A percentile compares a stretch with the other conserved stretches of the same genome.
phyloP scores from a whole-genome alignment of 2,888 invertebrate species.

The Drosophila anomalata region DNA sequence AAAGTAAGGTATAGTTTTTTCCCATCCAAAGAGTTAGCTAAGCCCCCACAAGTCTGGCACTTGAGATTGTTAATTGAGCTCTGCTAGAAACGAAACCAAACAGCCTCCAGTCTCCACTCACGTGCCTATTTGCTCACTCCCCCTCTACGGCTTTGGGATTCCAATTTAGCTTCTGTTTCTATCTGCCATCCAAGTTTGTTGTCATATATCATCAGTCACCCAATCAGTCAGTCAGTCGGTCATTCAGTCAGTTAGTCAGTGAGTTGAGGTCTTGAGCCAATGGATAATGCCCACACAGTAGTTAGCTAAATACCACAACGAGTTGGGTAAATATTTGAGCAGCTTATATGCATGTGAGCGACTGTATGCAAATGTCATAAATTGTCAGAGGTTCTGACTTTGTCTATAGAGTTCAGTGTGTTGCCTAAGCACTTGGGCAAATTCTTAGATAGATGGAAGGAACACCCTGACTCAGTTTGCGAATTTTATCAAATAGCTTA shows the following conservation, averaged over 20 bases:
- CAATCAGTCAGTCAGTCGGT: constrained; percentile 16
- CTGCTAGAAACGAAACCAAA: constrained; percentile 41
- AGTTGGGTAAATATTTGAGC: constrained; percentile 61
- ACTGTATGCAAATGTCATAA: constrained; percentile 41
- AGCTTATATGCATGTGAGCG: constrained; percentile 38
- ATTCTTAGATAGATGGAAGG: background rate
- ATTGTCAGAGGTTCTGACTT: constrained; percentile 18
- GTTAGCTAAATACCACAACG: constrained; percentile 57
- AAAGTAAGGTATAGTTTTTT: constrained; percentile 5
- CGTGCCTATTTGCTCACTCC: constrained; percentile 67
- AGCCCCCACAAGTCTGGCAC: constrained; percentile 22
- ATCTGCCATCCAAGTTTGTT: constrained; percentile 15
- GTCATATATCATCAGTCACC: constrained; percentile 33
- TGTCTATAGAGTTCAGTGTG: constrained; percentile 11
- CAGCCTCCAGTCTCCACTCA: constrained; percentile 43
- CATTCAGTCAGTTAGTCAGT: constrained; percentile 16
- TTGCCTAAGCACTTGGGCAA: constrained; percentile 1
- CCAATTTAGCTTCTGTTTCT: constrained; percentile 36
- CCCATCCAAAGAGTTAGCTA: constrained; percentile 11
- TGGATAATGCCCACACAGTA: constrained; percentile 47
- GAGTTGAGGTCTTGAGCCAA: constrained; percentile 13
- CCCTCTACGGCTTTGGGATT: constrained; percentile 19
- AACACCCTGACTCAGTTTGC: background rate
- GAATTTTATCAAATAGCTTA: background rate
- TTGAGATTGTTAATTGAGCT: constrained; percentile 53